Evolutionary conservation across 2,888 invertebrate species (phyloP), one percentile per base, ranked within the genome.

Genomic region (Bombylius major): DNA sequence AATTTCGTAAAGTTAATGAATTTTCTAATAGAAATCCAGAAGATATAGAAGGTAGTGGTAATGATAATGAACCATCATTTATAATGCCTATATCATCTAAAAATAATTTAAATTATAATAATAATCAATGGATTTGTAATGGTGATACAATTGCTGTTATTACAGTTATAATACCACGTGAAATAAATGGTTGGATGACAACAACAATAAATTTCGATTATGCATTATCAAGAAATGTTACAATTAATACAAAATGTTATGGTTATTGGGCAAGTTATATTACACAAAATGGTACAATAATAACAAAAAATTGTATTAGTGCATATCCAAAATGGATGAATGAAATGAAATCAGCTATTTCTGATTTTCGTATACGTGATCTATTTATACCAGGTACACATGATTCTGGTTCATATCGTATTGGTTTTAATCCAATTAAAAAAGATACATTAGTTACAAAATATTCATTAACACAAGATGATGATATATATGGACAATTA

Each of bases 351-450:
- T 59, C 68, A 3, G 65, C 67, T 36, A 65, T 82, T 13, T 77
- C 77, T 1, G 67, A 71, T 36, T 65, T 75, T 55, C 75, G 75
- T 46, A 66, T 82, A 51, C 71, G 76, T 12, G 76, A 80, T 57
- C 65, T 85, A 5, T 79, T 86, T 60, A 76, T 86, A 62, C 86
- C 86, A 3, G 86, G 86, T 1, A 82, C 84, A 0, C 86, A 87
- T 65, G 83, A 86, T 67, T 81, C 85, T 0, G 84, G 82, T 5
- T 76, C 81, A 11, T 83, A 79, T 65, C 69, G 71, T 4, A 64
- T 66, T 5, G 66, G 69, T 55, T 75, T 73, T 42, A 64, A 72
- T 65, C 73, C 74, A 1, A 56, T 65, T n/a, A 44, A 61, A 13
- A 66, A 66, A 31, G 75, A 75, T 56, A 75, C 68, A 49, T 58